A percentile compares a stretch with the other conserved stretches of the same genome.
These are phyloP conservation scores for Lypha dubia DNA, from an alignment of 2,888 invertebrate genomes.

Conservation along the genomic window DNA sequence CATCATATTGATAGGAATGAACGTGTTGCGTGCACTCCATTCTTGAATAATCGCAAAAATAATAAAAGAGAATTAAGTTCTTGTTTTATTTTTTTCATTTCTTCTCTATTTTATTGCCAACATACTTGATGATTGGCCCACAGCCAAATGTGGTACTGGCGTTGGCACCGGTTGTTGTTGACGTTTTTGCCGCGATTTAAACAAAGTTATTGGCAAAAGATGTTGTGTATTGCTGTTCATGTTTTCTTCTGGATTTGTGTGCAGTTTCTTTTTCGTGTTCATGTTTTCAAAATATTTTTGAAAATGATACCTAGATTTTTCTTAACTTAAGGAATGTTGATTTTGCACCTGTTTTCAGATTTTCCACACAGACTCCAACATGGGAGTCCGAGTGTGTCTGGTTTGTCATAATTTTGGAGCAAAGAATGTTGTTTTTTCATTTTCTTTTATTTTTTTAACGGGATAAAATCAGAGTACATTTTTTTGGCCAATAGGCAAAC, in stretches of 20 bases:
- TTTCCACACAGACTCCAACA: background rate
- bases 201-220: constrained; percentile 38
- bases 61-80: constrained; percentile 32
- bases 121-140: constrained; percentile 48
- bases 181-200: constrained; percentile 3
- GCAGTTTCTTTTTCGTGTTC: constrained; percentile 41
- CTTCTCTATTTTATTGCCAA: constrained; percentile 40
- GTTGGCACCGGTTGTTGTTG: constrained; percentile 39
- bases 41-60: constrained; percentile 43
- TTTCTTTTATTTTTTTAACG: background rate
- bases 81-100: constrained; percentile 21
- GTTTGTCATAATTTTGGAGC: constrained; percentile 29
- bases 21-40: constrained; percentile 56
- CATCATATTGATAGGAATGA: constrained; percentile 49
- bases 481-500: background rate
- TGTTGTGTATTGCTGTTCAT: constrained; percentile 44
- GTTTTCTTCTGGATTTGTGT: constrained; percentile 39
- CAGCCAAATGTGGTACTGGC: constrained; percentile 46
- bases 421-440: background rate
- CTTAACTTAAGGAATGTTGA: constrained; percentile 50
- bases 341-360: constrained; percentile 51
- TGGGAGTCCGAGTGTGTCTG: constrained; percentile 1
- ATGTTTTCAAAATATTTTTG: constrained; percentile 49
- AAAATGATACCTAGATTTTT: constrained; percentile 38
- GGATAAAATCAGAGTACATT: background rate